phyloP scores from a whole-genome alignment of 1,140 invertebrate species.

The Trichoplusia ni region DNA sequence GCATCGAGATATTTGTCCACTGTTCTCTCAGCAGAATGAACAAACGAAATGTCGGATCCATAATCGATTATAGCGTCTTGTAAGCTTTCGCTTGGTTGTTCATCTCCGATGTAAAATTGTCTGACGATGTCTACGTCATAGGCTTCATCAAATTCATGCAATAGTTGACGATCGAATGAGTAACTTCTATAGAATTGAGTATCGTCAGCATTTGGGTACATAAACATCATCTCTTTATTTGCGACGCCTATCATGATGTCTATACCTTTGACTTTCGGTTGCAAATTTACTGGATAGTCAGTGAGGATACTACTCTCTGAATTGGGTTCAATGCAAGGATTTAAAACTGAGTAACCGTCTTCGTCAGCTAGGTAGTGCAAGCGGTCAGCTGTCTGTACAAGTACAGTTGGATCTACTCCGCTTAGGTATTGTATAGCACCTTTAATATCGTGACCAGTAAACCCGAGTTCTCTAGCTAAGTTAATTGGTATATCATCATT shows the following conservation, averaged over 20 bases:
- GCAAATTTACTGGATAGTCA: conserved; percentile 6
- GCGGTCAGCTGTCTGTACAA: background rate
- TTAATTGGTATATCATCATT: background rate
- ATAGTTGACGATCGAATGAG: background rate
- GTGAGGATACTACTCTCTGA: background rate
- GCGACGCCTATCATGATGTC: conserved; percentile 8
- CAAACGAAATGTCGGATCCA: background rate
- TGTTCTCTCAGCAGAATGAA: background rate
- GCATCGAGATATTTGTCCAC: background rate
- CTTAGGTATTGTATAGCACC: background rate
- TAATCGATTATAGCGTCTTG: background rate
- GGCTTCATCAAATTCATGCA: background rate
- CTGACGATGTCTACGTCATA: background rate
- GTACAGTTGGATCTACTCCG: background rate
- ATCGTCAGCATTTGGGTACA: background rate
- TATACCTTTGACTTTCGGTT: conserved; percentile 10
- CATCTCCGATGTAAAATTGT: background rate
- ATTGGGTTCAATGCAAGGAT: background rate
- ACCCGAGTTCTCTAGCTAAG: background rate
- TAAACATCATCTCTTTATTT: background rate
- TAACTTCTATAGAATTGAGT: background rate
- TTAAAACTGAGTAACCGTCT: background rate
- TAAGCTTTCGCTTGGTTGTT: background rate
- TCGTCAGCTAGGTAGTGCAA: background rate
- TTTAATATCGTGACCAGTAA: background rate